These are phyloP conservation scores for Strigamia crassipes DNA, from an alignment of 2,888 invertebrate genomes.

Conservation along the genomic window DNA sequence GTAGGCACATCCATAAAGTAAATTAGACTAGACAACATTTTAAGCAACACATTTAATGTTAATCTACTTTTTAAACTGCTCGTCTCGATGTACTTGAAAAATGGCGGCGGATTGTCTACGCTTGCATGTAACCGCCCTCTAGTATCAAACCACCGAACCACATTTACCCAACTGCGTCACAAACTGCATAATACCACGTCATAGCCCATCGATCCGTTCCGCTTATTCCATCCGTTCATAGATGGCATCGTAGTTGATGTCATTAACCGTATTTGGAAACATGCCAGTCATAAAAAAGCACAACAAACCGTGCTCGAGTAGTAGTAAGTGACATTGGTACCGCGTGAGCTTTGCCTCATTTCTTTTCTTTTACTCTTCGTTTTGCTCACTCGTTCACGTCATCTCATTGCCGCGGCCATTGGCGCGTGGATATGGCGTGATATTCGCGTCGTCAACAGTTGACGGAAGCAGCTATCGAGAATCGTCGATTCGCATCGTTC, in stretches of 20 bases:
- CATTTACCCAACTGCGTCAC: too few relatives aligned
- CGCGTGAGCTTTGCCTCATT: conserved; percentile 15
- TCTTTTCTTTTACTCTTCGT: conserved; percentile 12
- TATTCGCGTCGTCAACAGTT: not conserved
- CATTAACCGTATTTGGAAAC: conserved; percentile 6
- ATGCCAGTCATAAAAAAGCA: conserved; percentile 26
- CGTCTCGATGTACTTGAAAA: too few relatives aligned
- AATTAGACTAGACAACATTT: too few relatives aligned
- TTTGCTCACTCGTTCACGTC: conserved; percentile 2
- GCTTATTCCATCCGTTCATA: not conserved
- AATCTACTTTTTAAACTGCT: too few relatives aligned
- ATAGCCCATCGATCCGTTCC: not conserved
- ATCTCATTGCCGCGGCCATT: not conserved
- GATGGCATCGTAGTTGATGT: not conserved
- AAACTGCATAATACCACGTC: not conserved
- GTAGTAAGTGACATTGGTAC: conserved; percentile 14
- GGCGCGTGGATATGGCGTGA: conserved; percentile 15
- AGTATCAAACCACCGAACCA: too few relatives aligned
- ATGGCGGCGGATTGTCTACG: too few relatives aligned
- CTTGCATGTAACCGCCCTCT: too few relatives aligned
- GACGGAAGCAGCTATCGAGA: not conserved
- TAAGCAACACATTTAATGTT: too few relatives aligned
- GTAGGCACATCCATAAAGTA: too few relatives aligned
- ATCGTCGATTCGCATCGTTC: not conserved
- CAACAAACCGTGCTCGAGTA: not conserved